Base-by-base conservation (phyloP, 2,113 vertebrate species). In the Leptobrachium leishanense region DNA sequence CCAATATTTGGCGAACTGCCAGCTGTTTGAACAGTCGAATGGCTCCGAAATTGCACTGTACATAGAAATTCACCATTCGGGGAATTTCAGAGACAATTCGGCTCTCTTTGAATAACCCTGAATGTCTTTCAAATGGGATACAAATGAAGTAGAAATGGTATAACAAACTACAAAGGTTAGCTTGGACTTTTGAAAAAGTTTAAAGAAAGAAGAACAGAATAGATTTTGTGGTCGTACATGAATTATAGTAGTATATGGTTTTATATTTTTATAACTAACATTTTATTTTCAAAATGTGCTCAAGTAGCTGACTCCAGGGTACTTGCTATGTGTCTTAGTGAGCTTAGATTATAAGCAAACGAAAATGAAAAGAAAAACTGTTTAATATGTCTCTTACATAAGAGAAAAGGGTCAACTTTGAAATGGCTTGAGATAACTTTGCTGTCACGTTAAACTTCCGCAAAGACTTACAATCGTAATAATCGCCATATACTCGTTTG, bases 381-480 rank as follows among this genome's bases (percentile, higher is more conserved):
- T 39, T 64, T 64, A 64, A 64, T 64, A 64, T 64, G 62, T n/a
- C 9, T 64, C 15, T 31, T 31, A 64, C 20, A 2, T 6, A 64
- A 20, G 15, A 64, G 62, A 31, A 31, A 31, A 64, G 39, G 62
- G 62, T 64, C 62, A 59, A 64, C 62, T 31, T 3, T 64, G 62
- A 64, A 64, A 39, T 7, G 3, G 15, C 62, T 39, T 31, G 62
- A 64, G n/a, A 31, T 64, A 31, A 31, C 62, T 39, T 1, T 20
- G 9, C 62, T 64, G 62, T 64, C 62, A 64, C n/a, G 62, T 64
- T 31, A 31, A 6, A 3, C 62, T 64, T 8, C 62, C 39, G 6
- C 62, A 39, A 64, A 64, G 62, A 64, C 62, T 64, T 64, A 64
- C 5, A 64, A 64, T 64, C 20, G 62, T 10, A 64, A 64, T 64